phyloP scores from a whole-genome alignment of 1,140 invertebrate species.

The Camponotus floridanus region DNA sequence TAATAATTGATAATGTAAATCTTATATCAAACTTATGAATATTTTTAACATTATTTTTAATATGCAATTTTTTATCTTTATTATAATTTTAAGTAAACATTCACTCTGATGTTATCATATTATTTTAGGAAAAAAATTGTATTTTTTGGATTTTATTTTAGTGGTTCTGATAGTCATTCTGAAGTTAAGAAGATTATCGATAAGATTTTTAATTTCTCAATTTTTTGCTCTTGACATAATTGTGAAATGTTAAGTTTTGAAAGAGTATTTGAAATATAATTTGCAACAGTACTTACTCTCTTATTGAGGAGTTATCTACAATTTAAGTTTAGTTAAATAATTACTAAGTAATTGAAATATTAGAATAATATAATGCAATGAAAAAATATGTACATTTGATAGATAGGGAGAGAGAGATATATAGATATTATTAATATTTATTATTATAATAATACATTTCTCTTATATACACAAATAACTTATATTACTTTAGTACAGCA shows the following conservation, averaged over 20 bases:
- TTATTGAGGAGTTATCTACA: slow-evolving; percentile 59
- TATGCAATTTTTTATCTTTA: slow-evolving; percentile 81
- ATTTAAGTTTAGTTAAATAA: slow-evolving; percentile 40
- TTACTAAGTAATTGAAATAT: background rate
- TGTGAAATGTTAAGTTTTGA: slow-evolving; percentile 78
- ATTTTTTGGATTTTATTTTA: slow-evolving; percentile 86
- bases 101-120: slow-evolving; percentile 91
- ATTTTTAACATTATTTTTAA: background rate
- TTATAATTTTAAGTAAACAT: slow-evolving; percentile 89
- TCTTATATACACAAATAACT: slow-evolving; percentile 36
- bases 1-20: background rate
- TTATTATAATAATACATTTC: slow-evolving; percentile 17
- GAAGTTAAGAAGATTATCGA: slow-evolving; percentile 89
- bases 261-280: slow-evolving; percentile 79
- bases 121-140: slow-evolving; percentile 87
- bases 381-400: background rate
- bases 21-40: background rate
- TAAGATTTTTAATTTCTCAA: slow-evolving; percentile 78
- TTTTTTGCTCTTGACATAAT: slow-evolving; percentile 43
- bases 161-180: slow-evolving; percentile 87
- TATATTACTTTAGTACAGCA: slow-evolving; percentile 86
- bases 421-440: background rate
- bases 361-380: slow-evolving; percentile 13
- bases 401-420: background rate
- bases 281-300: slow-evolving; percentile 79